phyloP scores from a whole-genome alignment of 1,140 invertebrate species.

The Hycleus phaleratus region DNA sequence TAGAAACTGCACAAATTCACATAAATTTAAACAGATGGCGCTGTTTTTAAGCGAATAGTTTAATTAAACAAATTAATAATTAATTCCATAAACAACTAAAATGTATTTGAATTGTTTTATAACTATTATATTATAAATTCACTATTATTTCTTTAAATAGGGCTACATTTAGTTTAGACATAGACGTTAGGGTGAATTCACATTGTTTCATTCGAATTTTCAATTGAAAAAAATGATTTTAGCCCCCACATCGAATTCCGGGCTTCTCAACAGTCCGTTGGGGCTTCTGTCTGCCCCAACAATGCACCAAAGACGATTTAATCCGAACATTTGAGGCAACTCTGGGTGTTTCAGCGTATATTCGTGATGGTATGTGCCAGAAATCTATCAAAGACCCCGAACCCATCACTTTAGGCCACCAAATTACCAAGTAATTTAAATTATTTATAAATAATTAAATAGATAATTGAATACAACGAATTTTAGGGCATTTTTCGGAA shows the following conservation, averaged over 20 bases:
- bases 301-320: constrained; percentile 49
- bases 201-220: too few species aligned
- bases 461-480: constrained; percentile 6
- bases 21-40: too few species aligned
- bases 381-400: not conserved
- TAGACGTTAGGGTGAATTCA: too few species aligned
- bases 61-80: constrained; percentile 4
- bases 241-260: constrained; percentile 56
- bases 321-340: constrained; percentile 34
- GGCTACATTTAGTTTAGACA: too few species aligned
- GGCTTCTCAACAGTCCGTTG: constrained; percentile 52
- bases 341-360: constrained; percentile 16
- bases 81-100: not conserved
- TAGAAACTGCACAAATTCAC: too few species aligned
- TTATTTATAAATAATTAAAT: not conserved
- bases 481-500: constrained; percentile 9
- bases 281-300: constrained; percentile 55
- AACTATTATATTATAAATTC: too few species aligned
- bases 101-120: too few species aligned
- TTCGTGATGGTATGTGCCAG: constrained; percentile 23
- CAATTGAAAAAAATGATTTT: constrained; percentile 18
- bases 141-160: too few species aligned
- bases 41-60: too few species aligned
- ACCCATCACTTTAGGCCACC: not conserved
- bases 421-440: not conserved